Base-by-base conservation (phyloP, 2,888 invertebrate species). In the Aplocera efformata region DNA sequence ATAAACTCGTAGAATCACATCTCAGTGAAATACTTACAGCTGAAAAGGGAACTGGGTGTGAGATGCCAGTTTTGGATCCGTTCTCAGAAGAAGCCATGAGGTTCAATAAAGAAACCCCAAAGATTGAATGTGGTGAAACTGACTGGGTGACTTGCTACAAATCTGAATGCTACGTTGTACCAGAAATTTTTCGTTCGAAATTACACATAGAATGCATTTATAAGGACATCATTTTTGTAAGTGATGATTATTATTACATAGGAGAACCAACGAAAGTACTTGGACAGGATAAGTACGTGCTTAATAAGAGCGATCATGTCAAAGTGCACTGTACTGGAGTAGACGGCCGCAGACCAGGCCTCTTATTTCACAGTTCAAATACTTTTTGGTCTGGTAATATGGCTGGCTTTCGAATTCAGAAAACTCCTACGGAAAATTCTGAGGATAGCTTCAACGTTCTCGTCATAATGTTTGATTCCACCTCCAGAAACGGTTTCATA, bases 401-500 rank as follows among this genome's bases (percentile, higher is more conserved):
- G 10, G 37, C 31, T 25, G 37, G 37, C 7, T 31, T 17, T 5
- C 13, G 13, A 17, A 17, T 8, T 10, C 7, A 5, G 8, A 8
- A 8, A 8, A 25, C 10, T 5, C 1, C n/a, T 1, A 25, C n/a
- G 1, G 25, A 25, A 2, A 8, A 7, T 1, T 8, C 25, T 5
- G 9, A 1, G 8, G 25, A 25, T 1, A 8, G 8, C 9, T 25
- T 2, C 5, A 25, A 25, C 9, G 10, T 25, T 25, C 2, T 25
- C 9, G 1, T 25, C 8, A n/a, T 25, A 5, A 8, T 25, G 8
- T 94, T 96, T 58, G 98, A 98, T 78, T 97, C 97, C 0, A 75
- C 97, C 1, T 96, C 97, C 0, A 90, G 93, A 30, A 93, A 95
- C 78, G 92, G 94, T n/a, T 95, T 94, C 62, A 92, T 93, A 32